Base-by-base conservation (phyloP, 2,888 invertebrate species). In the Nemotelus pantherinus region DNA sequence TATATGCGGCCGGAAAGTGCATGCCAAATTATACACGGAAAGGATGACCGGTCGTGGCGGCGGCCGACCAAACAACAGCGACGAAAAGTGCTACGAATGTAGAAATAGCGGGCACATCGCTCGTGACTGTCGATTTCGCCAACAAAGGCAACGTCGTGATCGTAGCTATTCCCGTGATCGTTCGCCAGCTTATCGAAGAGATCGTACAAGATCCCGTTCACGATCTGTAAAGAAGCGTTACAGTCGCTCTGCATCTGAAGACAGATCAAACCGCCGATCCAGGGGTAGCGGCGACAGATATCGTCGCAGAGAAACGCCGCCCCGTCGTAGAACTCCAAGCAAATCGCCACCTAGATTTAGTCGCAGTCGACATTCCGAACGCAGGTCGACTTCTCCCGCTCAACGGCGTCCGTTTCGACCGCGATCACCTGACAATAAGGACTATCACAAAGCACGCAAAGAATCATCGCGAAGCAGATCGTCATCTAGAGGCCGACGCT, bases 41-140 rank as follows among this genome's bases (percentile, higher is more conserved):
- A 93, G 93, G 84, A 0, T 60, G 45, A 88, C 81, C 6, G 50
- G 50, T 25, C 10, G 45, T n/a, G 65, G 48, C 6, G 39, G 80
- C 0, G 82, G 82, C n/a, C 88, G 92, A 68, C 93, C 95, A 44
- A 94, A 95, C 84, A 93, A 95, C 82, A 94, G 95, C 6, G 95
- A 96, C 83, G 97, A 97, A 88, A 92, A 95, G 80, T 97, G 97
- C 87, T 97, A 97, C 85, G 96, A 97, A 85, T 97, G 97, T 87
- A 97, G 97, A 53, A 96, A 95, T 83, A 90, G 95, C 80, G 97
- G 97, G 7, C 97, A 97, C 86, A 97, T 96, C 86, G 97, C 97
- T 74, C 91, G 97, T 81, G 96, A 97, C 86, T 97, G 97, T 87
- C 91, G 92, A 78, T 70, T 41, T 43, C 72, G 72, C 9, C 45